Evolutionary conservation across 2,888 invertebrate genomes (phyloP), one percentile per base, ranked within the genome.

Genomic region (Dioctria rufipes): DNA sequence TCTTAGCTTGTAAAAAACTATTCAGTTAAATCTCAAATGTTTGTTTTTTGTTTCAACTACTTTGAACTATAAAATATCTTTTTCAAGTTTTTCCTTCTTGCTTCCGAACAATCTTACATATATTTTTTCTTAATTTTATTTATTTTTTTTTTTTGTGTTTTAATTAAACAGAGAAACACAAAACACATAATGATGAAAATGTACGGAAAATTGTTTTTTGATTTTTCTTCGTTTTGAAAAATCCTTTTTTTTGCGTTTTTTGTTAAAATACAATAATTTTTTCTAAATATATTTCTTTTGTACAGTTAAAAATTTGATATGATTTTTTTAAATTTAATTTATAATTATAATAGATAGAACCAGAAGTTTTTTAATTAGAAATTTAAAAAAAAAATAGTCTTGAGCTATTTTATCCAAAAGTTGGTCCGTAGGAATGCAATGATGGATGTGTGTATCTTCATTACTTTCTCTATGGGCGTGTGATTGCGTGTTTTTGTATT

Each of bases 281-380:
- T 37, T 39, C 65, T 46, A 75, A 65, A 66, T 77, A 67, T 71
- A 63, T 43, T 58, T 60, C 25, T 25, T 81, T 78, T 81, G 80
- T 80, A 81, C 81, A 73, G 65, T 65, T 42, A 71, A 65, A 40
- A 73, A 46, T 79, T 79, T 81, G 81, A 81, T 81, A 81, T 81
- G 81, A 63, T 71, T 79, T 25, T 25, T 81, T 79, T 6, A 13
- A n/a, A 63, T 67, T 58, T 60, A 40, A 58, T 77, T 77, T 77
- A 46, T 13, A 25, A 25, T 25, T 25, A 25, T 25, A 25, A 25
- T 25, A 25, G 25, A 25, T 25, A 67, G 67, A 67, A 79, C 13
- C 51, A 46, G 63, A 54, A 54, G 25, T 25, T 25, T 25, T 25
- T 25, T 25, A 25, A 11, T 60, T 75, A 60, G 6, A 75, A 60